phyloP scores from a whole-genome alignment of 2,888 invertebrate species.

The Sphaerophoria rueppellii region DNA sequence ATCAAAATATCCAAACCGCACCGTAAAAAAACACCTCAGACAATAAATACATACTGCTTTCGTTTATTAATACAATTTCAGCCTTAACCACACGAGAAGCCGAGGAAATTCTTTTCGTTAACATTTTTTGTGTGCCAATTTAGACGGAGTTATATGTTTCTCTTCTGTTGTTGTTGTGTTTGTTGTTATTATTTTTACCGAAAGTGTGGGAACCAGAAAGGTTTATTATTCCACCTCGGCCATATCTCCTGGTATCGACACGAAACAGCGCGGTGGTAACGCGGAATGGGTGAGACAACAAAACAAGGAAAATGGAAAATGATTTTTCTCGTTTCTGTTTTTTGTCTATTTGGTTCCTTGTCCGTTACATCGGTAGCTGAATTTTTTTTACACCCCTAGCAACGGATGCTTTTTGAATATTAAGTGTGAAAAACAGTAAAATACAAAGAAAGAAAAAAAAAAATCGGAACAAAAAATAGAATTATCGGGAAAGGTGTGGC shows the following conservation, averaged over 20 bases:
- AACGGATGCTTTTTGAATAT: constrained; percentile 68
- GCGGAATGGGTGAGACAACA: background rate
- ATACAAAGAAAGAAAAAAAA: constrained; percentile 39
- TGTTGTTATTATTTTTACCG: background rate
- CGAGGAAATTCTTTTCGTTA: background rate
- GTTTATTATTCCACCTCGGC: background rate
- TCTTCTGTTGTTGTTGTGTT: background rate
- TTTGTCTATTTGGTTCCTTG: constrained; percentile 27
- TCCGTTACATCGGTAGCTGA: constrained; percentile 25
- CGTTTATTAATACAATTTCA: constrained; percentile 69
- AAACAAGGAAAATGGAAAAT: constrained; percentile 44
- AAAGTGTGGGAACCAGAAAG: background rate
- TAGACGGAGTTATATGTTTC: constrained; percentile 32
- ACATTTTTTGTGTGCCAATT: background rate
- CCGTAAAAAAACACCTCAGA: constrained; percentile 53
- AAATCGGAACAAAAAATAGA: background rate
- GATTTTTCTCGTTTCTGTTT: constrained; percentile 33
- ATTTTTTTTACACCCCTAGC: constrained; percentile 32
- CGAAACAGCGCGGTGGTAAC: no score
- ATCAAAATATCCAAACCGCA: constrained; percentile 8
- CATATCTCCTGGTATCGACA: constrained; percentile 20
- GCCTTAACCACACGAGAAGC: constrained; percentile 40
- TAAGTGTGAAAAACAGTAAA: constrained; percentile 52
- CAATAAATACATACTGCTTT: constrained; percentile 67
- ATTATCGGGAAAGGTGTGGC: constrained; percentile 2